phyloP scores from a whole-genome alignment of 2,113 vertebrate species.

The Scolopax mira region DNA sequence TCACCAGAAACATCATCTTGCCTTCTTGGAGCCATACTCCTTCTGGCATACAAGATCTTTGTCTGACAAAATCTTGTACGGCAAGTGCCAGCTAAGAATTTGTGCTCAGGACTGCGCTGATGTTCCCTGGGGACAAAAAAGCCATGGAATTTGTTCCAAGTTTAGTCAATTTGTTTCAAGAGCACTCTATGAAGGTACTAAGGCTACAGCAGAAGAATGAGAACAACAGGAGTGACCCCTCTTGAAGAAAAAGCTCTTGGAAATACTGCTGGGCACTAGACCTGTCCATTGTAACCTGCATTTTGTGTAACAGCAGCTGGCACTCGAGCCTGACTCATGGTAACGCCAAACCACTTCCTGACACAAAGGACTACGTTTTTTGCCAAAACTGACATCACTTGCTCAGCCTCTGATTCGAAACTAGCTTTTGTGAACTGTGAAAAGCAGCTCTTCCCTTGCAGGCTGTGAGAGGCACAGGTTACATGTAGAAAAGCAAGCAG shows the following conservation, averaged over 20 bases:
- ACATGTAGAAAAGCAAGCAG: background rate
- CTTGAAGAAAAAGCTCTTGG: background rate
- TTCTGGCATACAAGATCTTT: accelerated
- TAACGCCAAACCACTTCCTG: background rate
- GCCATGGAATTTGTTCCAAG: background rate
- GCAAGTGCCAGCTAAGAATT: background rate
- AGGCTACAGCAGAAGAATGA: background rate
- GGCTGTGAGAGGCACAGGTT: background rate
- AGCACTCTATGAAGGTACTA: background rate
- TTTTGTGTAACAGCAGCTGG: background rate
- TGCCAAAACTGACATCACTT: background rate
- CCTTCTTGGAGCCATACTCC: background rate
- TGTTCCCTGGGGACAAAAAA: background rate
- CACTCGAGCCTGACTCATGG: background rate
- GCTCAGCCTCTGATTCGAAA: background rate
- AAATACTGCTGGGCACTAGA: background rate
- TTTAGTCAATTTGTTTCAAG: background rate
- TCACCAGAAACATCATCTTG: background rate
- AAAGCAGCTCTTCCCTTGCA: background rate
- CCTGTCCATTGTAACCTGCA: background rate
- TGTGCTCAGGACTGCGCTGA: background rate
- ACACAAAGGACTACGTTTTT: background rate
- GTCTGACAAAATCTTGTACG: background rate
- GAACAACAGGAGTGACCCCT: background rate
- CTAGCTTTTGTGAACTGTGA: background rate